These are phyloP conservation scores for Micromesistius poutassou DNA, from an alignment of 2,797 vertebrate genomes.

Conservation along the genomic window DNA sequence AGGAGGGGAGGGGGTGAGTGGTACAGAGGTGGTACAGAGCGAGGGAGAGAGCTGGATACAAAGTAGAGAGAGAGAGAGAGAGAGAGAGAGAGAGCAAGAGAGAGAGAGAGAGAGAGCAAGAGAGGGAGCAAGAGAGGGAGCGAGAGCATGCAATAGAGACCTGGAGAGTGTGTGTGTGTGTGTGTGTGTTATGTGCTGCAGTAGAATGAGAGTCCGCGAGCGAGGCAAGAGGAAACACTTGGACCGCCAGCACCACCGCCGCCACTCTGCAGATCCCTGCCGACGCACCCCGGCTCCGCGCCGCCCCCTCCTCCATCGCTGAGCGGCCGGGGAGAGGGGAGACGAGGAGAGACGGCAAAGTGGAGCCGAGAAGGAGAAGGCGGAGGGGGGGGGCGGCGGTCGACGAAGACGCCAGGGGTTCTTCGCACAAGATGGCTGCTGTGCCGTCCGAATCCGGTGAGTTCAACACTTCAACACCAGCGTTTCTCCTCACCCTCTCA, in stretches of 20 bases:
- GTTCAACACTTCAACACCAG: slow-evolving; percentile 41
- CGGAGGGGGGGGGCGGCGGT: slow-evolving; percentile 55
- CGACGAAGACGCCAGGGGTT: slow-evolving; percentile 72
- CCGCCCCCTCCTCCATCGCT: slow-evolving; percentile 19
- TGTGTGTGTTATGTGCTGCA: slow-evolving; percentile 53
- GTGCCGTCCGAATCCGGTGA: slow-evolving; percentile 74
- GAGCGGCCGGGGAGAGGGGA: slow-evolving; percentile 47
- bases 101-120: neutral
- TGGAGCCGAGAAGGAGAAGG: slow-evolving; percentile 70
- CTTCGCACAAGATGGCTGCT: slow-evolving; percentile 78
- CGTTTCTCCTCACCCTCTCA: slow-evolving; percentile 34
- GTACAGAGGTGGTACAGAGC: slow-evolving; percentile 28
- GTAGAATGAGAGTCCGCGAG: slow-evolving; percentile 59
- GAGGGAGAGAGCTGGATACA: slow-evolving; percentile 22
- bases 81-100: slow-evolving; percentile 1
- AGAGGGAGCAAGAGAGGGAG: slow-evolving; percentile 20
- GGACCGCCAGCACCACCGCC: slow-evolving; percentile 38
- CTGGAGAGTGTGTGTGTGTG: neutral
- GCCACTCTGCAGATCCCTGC: neutral
- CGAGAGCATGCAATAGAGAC: slow-evolving; percentile 23
- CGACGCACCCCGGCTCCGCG: neutral
- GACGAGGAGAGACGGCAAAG: slow-evolving; percentile 44
- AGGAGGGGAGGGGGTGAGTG: slow-evolving; percentile 43
- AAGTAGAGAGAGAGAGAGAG: slow-evolving; percentile 23
- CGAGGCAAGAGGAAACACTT: slow-evolving; percentile 47